These are phyloP conservation scores for Sus scrofa DNA, from an alignment of 2,113 vertebrate species.

Conservation along the genomic window DNA sequence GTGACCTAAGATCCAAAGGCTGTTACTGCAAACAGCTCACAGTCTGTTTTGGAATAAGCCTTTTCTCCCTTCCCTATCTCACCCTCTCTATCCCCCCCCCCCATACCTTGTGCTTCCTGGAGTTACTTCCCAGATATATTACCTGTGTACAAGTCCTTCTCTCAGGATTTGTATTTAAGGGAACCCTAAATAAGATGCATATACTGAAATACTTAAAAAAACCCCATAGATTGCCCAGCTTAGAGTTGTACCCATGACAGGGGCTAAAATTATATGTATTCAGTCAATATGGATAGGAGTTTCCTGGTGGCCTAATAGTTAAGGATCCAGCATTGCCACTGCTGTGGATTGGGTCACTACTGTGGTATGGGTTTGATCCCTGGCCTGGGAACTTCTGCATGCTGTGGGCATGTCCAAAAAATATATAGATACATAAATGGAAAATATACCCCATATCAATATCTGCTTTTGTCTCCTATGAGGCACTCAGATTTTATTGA, in stretches of 20 bases:
- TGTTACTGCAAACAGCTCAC: not conserved
- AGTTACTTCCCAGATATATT: not conserved
- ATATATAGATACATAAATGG: not conserved
- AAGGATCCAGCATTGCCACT: too few species aligned
- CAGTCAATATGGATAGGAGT: not conserved
- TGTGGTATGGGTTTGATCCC: too few species aligned
- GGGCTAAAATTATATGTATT: not conserved
- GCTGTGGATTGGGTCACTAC: too few species aligned
- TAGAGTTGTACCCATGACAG: not conserved
- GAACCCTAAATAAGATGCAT: not conserved
- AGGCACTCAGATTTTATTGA: not conserved
- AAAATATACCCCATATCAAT: not conserved
- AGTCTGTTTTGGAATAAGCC: not conserved
- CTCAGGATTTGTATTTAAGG: not conserved
- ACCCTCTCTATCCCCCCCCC: not conserved
- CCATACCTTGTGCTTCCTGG: not conserved
- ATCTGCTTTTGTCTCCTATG: not conserved
- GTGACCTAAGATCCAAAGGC: not conserved
- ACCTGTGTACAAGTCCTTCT: not conserved
- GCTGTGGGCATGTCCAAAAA: too few species aligned
- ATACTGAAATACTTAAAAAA: constrained; percentile 11
- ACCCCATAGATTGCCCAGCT: not conserved
- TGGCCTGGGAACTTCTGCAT: too few species aligned
- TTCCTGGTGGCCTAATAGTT: too few species aligned
- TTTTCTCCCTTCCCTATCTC: not conserved